Percentiles rank a stretch among this genome's conserved stretches.
phyloP scores from a whole-genome alignment of 2,113 vertebrate genomes.

The Rhombomys opimus region DNA sequence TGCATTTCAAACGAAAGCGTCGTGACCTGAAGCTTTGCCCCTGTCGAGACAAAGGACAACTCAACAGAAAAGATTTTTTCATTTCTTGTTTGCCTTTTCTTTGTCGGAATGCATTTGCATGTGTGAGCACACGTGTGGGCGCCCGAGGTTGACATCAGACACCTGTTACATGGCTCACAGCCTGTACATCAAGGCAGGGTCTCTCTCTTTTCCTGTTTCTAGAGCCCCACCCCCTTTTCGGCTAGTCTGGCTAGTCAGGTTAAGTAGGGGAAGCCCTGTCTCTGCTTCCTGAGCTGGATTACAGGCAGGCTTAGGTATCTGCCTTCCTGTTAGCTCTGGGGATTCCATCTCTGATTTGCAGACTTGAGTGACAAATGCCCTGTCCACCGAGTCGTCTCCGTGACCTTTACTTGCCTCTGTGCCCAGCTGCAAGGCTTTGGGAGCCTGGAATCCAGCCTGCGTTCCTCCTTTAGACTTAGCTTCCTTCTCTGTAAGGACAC shows the following conservation, averaged over 20 bases:
- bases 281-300: background rate
- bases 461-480: accelerated
- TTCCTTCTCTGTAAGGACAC: background rate
- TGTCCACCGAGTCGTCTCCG: no score
- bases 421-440: accelerated
- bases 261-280: background rate
- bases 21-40: background rate
- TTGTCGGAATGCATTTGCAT: background rate
- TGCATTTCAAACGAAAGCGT: background rate
- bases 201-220: background rate
- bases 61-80: background rate
- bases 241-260: background rate
- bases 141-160: background rate
- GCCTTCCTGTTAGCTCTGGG: background rate
- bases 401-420: background rate
- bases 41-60: background rate
- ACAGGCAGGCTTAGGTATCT: background rate
- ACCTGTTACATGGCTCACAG: background rate
- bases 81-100: background rate
- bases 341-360: background rate
- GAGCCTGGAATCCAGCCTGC: background rate
- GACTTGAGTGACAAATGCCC: background rate
- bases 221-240: background rate
- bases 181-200: background rate
- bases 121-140: background rate